Base-by-base conservation (phyloP, 2,797 vertebrate species). In the Euphonia xanthogaster region DNA sequence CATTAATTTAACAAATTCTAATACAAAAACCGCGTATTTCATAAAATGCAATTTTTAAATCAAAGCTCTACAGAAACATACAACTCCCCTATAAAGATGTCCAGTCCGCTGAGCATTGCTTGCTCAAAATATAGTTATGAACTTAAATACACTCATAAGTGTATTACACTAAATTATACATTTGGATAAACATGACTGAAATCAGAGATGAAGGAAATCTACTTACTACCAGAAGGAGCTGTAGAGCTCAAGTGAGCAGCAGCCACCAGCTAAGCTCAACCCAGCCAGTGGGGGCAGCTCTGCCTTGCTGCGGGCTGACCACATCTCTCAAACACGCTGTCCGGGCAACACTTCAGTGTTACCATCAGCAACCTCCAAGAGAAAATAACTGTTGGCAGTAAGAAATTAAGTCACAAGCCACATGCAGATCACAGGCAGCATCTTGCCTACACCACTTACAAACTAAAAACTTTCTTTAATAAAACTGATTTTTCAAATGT, bases 1-100 rank as follows among this genome's bases (percentile, higher is more conserved):
- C 84, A 91, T 93, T 97, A 94, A 97, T 88, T 97, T 97, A 97
- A 97, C 85, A 96, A 95, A 93, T 88, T 92, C 94, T 96, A 96
- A 95, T 93, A 94, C 88, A 97, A 97, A 97, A 74, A 17, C 21
- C 3, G 79, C 1, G 0, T 88, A 58, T 94, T 97, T 94, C 80
- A 91, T 91, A 95, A 97, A 97, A 94, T 18, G 82, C 2, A 3
- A 79, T 90, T 97, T 93, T 95, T 44, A 86, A 96, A 97, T 95
- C 92, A 94, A 94, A 96, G 73, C 66, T 93, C 83, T 92, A 95
- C 92, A 96, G 67, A 70, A 97, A 95, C 84, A 66, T 75, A 95
- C 60, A 94, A 44, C 28, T 97, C 84, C 95, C 65, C 90, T 90
- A 71, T 78, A 88, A 95, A 95, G 93, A 91, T 81, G 70, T 97